Base-by-base conservation (phyloP, 2,113 vertebrate species). In the Pluvialis apricaria region DNA sequence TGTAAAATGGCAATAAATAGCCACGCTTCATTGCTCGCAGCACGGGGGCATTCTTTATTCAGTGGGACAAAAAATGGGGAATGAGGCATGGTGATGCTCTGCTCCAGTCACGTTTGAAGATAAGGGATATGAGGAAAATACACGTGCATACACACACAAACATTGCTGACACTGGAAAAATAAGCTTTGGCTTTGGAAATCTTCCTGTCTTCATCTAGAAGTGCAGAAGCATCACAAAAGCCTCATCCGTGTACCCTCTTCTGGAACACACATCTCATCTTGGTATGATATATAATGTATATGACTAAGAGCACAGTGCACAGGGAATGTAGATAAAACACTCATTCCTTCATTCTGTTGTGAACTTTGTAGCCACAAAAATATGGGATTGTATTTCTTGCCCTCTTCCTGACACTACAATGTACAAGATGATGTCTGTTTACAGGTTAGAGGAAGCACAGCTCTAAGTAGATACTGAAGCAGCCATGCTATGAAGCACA, bases 121-220 rank as follows among this genome's bases (percentile, higher is more conserved):
- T 16, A 64, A 62, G 9, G 2, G 22, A 34, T 66, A 36, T 3
- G 57, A 77, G 29, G 36, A 32, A 76, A 70, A 45, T 65, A 78
- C 14, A 68, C 0, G 0, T 36, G 54, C 26, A 49, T 15, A 24
- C 7, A 29, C 34, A 40, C 10, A 17, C 2, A 1, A 38, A 75
- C 19, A 21, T 55, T 36, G 36, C 42, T 72, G 52, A 62, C 6
- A 38, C 21, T 58, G 42, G 47, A n/a, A 68, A 66, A 40, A 57
- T 20, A 82, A 73, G 52, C 19, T 78, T 62, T 34, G 34, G n/a
- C 61, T 79, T 54, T 42, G 15, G 42, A 69, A 78, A 86, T 9
- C 49, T 78, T 89, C 31, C 62, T 71, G 40, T 66, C n/a, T 85
- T 51, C n/a, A 31, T 24, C 15, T 15, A 55, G 40, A 82, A 52